Evolutionary conservation across 2,113 vertebrate species (phyloP), one percentile per base, ranked within the genome.

Genomic region (Eptesicus fuscus): DNA sequence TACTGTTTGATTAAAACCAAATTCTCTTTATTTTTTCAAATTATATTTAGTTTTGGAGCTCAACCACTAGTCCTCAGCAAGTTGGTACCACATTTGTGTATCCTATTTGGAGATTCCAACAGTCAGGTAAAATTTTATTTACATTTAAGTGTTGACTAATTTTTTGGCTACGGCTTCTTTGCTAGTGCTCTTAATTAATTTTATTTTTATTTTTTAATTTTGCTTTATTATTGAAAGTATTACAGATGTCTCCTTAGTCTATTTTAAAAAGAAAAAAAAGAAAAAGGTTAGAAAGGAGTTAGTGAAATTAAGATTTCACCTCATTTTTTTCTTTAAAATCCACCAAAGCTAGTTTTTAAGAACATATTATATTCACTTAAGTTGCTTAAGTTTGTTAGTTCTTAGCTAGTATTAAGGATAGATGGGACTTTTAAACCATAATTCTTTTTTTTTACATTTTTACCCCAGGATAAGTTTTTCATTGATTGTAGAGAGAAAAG

Each of bases 51-150:
- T 96, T 99, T 98, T 30, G 99, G 99, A 79, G 98, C 99, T 61
- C 99, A 99, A 20, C 65, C 98, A 0, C 97, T 99, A 98, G 98
- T 98, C 92, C 98, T 99, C 97, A 99, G 98, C 98, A 99, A 99
- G 98, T 97, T 99, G 94, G 99, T 99, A 92, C 99, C 99, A 47
- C 99, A 99, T 97, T 98, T 99, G 91, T 99, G 99, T 97, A 30
- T 98, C 96, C 98, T 99, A 4, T 98, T 99, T 95, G 99, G 99
- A 98, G 99, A 99, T 98, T 99, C 99, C 25, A 99, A 99, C 96
- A 99, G 99, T 96, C 99, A 99, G 99, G 99, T 99, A 97, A 98
- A 98, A 88, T 85, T 96, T 94, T 20, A 16, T 49, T 98, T 78
- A 47, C 1, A 9, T 91, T 91, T 51, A 92, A 80, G 20, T 30